Percentiles rank a stretch among this genome's conserved stretches.
Evolutionary conservation across 1,140 invertebrate genomes (phyloP).

Genomic region (Drosophila rhopaloa): DNA sequence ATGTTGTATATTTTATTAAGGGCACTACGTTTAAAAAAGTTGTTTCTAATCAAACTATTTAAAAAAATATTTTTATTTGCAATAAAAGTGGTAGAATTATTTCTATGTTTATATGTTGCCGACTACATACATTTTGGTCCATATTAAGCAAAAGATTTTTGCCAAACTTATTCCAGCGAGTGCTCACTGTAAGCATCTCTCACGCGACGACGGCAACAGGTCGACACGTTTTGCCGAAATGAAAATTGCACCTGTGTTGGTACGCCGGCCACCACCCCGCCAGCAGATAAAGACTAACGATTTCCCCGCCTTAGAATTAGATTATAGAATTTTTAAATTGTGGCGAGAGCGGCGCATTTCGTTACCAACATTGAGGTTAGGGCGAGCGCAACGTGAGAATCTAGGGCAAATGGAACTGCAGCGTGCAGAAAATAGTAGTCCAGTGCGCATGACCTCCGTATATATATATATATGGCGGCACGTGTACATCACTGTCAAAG

Average conservation of each 20-base stretch:
- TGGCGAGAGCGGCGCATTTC: conserved; percentile 15
- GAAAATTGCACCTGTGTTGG: conserved; percentile 11
- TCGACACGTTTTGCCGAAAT: conserved; percentile 31
- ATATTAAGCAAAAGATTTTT: too few species aligned
- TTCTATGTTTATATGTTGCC: too few species aligned
- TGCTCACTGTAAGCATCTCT: conserved; percentile 28
- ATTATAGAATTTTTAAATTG: conserved; percentile 32
- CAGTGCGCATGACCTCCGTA: conserved; percentile 59
- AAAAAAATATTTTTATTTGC: too few species aligned
- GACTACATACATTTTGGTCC: too few species aligned
- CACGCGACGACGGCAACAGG: conserved; percentile 43
- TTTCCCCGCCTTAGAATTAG: conserved; percentile 4
- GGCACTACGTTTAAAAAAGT: too few species aligned
- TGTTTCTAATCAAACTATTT: too few species aligned
- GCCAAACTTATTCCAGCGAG: not conserved
- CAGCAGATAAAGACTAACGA: conserved; percentile 7
- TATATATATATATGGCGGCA: not conserved
- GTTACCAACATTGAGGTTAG: conserved; percentile 53
- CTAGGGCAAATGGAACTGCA: conserved; percentile 52
- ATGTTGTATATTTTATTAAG: too few species aligned
- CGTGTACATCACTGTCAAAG: conserved; percentile 58
- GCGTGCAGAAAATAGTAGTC: conserved; percentile 35
- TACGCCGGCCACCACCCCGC: not conserved
- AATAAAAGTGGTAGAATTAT: too few species aligned
- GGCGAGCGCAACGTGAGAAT: conserved; percentile 49